Conservation (phyloP, 1,140 invertebrate genomes). For the Bradysia coprophila region DNA sequence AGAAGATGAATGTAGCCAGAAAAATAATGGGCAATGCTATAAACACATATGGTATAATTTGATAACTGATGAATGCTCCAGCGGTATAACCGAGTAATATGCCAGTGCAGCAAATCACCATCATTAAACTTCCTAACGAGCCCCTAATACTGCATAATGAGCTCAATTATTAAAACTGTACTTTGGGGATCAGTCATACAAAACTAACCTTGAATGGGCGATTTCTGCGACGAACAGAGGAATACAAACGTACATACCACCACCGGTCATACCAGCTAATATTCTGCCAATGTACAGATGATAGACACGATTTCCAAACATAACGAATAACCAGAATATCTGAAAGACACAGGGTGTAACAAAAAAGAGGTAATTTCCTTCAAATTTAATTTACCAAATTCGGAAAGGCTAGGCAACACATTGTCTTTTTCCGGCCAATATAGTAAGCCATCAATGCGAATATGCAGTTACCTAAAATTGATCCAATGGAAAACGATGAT, state of each 20-base stretch:
- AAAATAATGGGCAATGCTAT: constrained; percentile 12
- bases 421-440: too few species aligned
- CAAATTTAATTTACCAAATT: too few species aligned
- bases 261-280: constrained; percentile 18
- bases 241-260: constrained; percentile 14
- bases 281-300: constrained; percentile 20
- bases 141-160: constrained; percentile 14
- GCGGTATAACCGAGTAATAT: constrained; percentile 15
- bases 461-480: too few species aligned
- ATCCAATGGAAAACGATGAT: too few species aligned
- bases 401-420: too few species aligned
- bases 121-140: constrained; percentile 11
- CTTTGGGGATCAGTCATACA: not conserved
- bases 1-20: constrained; percentile 8
- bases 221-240: constrained; percentile 18
- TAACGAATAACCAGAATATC: not conserved
- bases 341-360: too few species aligned
- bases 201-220: constrained; percentile 11
- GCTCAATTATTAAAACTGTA: not conserved
- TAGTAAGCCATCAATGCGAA: too few species aligned
- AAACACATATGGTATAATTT: constrained; percentile 13
- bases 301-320: not conserved
- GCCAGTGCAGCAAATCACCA: constrained; percentile 13
- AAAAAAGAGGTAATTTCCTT: too few species aligned
- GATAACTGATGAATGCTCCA: constrained; percentile 13